Evolutionary conservation across 2,113 vertebrate genomes (phyloP), one percentile per base, ranked within the genome.

Genomic region (Phainopepla nitens): DNA sequence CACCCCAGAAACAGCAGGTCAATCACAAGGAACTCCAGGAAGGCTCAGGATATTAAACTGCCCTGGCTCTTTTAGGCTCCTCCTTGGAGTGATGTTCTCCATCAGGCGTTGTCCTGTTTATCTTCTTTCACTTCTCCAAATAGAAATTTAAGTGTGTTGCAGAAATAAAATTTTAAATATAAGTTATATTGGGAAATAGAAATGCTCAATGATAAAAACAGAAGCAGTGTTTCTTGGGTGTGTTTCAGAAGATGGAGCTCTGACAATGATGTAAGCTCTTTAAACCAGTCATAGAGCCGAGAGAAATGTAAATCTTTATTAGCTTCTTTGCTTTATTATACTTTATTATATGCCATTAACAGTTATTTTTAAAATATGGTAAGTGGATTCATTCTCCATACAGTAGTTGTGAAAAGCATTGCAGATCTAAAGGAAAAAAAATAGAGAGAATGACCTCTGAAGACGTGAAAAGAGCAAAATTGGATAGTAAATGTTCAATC

Each of bases 401-500:
- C 24, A 61, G 96, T 93, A 93, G 92, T 72, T 94, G 51, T 49
- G 70, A 70, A 92, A 91, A 89, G 22, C 15, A 13, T 87, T 82
- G 56, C 33, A 87, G 54, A 88, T 89, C 50, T 83, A 73, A 90
- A 93, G 66, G 5, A 28, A 47, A 44, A 70, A 78, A 45, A 66
- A 39, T 10, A 10, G 53, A 58, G 23, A 58, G 16, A 84, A 83
- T 89, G 58, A 95, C 77, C 87, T 95, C 96, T 90, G 92, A 93
- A 96, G 94, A 90, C 19, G 94, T 65, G 64, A 92, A 90, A 84
- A 96, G 95, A 92, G 89, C 93, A 94, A 85, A 83, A 42, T 23
- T 91, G 95, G 91, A 80, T 95, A 97, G 91, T 93, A 96, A 96
- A 92, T 15, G 39, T 92, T 92, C 87, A 93, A 77, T 91, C 93